Evolutionary conservation across 2,113 vertebrate genomes (phyloP).

Genomic region (Halcyon malimbica): DNA sequence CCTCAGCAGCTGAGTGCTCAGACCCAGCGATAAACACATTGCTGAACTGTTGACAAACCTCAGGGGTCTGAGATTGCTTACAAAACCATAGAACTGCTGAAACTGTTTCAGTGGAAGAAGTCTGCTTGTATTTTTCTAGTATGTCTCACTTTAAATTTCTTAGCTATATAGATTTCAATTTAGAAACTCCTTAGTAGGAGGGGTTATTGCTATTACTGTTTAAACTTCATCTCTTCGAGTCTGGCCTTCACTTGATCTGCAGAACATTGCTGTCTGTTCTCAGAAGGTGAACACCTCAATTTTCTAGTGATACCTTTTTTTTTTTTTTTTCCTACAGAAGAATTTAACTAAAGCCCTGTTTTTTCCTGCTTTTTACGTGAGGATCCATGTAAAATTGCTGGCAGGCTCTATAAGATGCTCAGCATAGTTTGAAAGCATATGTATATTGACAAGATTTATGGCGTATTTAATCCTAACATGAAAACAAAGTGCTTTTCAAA

Average conservation of each 20-base stretch:
- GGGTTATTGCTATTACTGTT: neutral
- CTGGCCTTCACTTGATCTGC: neutral
- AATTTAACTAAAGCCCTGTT: neutral
- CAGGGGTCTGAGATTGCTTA: fast-evolving
- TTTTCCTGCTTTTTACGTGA: neutral
- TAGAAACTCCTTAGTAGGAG: neutral
- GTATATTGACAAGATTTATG: neutral
- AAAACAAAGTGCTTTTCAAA: neutral
- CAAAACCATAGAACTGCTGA: neutral
- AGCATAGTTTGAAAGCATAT: neutral
- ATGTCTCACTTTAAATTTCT: neutral
- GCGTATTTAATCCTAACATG: neutral
- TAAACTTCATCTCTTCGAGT: neutral
- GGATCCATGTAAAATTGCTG: neutral
- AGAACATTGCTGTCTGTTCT: neutral
- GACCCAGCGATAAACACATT: neutral
- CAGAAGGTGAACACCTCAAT: neutral
- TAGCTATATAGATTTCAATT: neutral
- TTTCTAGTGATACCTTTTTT: neutral
- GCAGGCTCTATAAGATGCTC: neutral
- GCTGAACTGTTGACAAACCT: neutral
- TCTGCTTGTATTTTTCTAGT: neutral
- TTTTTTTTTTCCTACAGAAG: neutral
- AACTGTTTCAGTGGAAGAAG: neutral
- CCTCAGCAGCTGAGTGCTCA: neutral